Evolutionary conservation across 1,140 invertebrate genomes (phyloP), one percentile per base, ranked within the genome.

Genomic region (Tenebrio molitor): DNA sequence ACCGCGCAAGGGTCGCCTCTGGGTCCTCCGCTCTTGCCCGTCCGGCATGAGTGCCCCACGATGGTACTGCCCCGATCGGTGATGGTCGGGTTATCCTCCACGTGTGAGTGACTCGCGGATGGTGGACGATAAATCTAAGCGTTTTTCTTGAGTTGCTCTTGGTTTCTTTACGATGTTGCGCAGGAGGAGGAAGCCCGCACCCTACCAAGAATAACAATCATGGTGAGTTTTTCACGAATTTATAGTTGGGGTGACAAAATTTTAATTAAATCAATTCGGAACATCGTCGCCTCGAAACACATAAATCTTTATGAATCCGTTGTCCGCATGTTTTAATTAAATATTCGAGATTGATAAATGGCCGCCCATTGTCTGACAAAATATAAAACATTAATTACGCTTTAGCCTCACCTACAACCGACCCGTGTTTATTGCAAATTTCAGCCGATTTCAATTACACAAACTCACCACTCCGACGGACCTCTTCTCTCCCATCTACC

Each of bases 251-350:
- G 74, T 76, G 79, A 80, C 80, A 77, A 81, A 81, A 81, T 80
- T 80, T 80, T 78, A 82, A 82, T 82, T 81, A 79, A 82, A 82
- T 81, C 79, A 80, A 80, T 81, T 78, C 78, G 73, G 69, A 77
- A 73, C 73, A 76, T 75, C 76, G 77, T 77, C 77, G 76, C 80
- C 77, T 77, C 73, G 75, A 77, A 76, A 75, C 72, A 71, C 79
- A 82, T 82, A 82, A 82, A 82, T 82, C 79, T 80, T 78, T 79
- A 79, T 80, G 79, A 80, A 78, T 80, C 78, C 80, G 74, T 78
- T 82, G 81, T 81, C 78, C 80, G 78, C 80, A 76, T 79, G 77
- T 82, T 82, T 81, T 82, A 82, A 82, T 82, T 82, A 82, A 82
- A 82, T 80, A 82, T 81, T 80, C 74, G 69, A 75, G 79, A 81